phyloP scores from a whole-genome alignment of 2,888 invertebrate genomes.

The Leptinotarsa tumamoca region DNA sequence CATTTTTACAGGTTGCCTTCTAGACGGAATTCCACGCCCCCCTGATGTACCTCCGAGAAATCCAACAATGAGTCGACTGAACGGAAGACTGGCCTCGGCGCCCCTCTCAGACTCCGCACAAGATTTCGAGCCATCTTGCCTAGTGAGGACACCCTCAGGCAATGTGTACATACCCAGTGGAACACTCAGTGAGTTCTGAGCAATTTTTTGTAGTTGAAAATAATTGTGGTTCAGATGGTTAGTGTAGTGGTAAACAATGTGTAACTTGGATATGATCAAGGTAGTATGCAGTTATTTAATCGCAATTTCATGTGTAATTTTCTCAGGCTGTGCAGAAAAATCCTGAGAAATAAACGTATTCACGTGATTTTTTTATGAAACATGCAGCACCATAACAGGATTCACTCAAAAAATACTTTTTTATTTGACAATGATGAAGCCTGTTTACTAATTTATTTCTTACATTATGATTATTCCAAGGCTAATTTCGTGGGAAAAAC shows the following conservation, averaged over 20 bases:
- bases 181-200: constrained; percentile 70
- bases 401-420: no score
- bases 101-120: constrained; percentile 75
- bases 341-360: no score
- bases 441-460: no score
- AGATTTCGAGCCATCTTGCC: constrained; percentile 91
- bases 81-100: constrained; percentile 88
- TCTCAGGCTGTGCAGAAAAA: no score
- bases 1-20: constrained; percentile 80
- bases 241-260: constrained; percentile 22
- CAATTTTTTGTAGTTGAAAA: constrained; percentile 29
- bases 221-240: constrained; percentile 31
- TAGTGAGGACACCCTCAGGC: constrained; percentile 91
- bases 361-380: no score
- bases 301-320: no score
- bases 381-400: no score
- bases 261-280: constrained; percentile 11
- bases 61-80: constrained; percentile 91
- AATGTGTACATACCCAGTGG: constrained; percentile 94
- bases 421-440: no score
- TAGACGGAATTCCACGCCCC: constrained; percentile 81
- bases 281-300: constrained; percentile 21
- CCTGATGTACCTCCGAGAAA: constrained; percentile 93
- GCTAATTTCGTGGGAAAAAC: no score
- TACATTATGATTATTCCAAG: no score